Percentiles rank a stretch among this genome's conserved stretches.
These are phyloP conservation scores for Alexandromys fortis DNA, from an alignment of 2,113 vertebrate genomes.

Conservation along the genomic window DNA sequence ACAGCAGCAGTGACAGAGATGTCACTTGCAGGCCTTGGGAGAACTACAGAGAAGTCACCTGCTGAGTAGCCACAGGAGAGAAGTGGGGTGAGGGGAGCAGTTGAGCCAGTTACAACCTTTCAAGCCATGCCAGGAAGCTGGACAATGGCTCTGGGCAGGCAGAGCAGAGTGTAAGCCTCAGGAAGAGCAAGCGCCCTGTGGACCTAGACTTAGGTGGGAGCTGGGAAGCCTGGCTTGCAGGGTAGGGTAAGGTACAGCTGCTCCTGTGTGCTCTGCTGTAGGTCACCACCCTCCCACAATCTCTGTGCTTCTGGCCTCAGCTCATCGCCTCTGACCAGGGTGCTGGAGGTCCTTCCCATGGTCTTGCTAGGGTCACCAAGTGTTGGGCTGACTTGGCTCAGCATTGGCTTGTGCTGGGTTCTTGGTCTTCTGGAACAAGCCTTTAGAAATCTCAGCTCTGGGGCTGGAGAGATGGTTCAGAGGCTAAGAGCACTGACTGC, in stretches of 20 bases:
- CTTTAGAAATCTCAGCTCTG: background rate
- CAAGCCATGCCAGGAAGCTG: background rate
- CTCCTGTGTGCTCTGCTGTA: fast-evolving
- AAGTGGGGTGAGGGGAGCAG: fast-evolving
- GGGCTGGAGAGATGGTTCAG: no score
- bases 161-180: background rate
- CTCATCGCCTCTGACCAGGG: background rate
- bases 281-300: background rate
- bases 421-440: background rate
- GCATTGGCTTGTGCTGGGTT: background rate
- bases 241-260: no score
- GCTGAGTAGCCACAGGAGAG: background rate
- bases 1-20: background rate
- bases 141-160: no score
- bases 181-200: background rate
- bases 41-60: background rate
- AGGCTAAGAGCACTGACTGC: no score
- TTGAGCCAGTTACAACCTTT: fast-evolving
- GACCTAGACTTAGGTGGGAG: background rate
- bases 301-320: background rate
- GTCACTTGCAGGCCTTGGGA: background rate
- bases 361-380: no score
- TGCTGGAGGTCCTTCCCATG: background rate
- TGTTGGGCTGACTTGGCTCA: background rate
- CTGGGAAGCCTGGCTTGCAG: background rate